Percentiles rank a stretch among this genome's conserved stretches.
These are phyloP conservation scores for Hypena proboscidalis DNA, from an alignment of 2,888 invertebrate species.

Conservation along the genomic window DNA sequence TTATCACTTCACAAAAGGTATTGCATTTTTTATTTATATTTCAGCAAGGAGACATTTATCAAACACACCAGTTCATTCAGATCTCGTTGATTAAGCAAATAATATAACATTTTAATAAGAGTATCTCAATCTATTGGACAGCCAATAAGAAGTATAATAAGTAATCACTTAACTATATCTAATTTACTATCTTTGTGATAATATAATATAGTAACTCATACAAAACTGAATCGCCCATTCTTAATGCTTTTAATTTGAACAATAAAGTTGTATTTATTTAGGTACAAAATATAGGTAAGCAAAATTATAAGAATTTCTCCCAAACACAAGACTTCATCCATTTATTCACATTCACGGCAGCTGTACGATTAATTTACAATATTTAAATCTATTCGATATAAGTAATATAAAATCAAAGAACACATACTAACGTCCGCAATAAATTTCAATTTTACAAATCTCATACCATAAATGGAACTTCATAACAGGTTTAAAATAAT, in stretches of 20 bases:
- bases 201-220: constrained; percentile 17
- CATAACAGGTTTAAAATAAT: constrained; percentile 19
- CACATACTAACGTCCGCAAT: constrained; percentile 14
- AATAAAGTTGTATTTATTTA: no score
- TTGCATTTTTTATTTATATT: neutral
- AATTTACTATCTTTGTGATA: constrained; percentile 20
- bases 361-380: constrained; percentile 1
- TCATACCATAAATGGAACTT: constrained; percentile 8
- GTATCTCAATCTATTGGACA: constrained; percentile 1
- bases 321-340: neutral
- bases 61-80: neutral
- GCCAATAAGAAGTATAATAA: constrained; percentile 6
- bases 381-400: neutral
- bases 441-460: constrained; percentile 17
- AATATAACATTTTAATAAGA: neutral
- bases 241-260: constrained; percentile 31
- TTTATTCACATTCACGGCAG: neutral
- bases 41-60: neutral
- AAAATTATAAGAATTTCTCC: constrained; percentile 4
- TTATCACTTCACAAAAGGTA: neutral
- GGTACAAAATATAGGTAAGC: no score
- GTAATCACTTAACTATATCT: constrained; percentile 15
- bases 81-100: neutral
- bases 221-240: constrained; percentile 34
- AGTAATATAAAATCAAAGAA: constrained; percentile 11